Conservation (phyloP, 2,888 invertebrate species). For the Agrochola macilenta region DNA sequence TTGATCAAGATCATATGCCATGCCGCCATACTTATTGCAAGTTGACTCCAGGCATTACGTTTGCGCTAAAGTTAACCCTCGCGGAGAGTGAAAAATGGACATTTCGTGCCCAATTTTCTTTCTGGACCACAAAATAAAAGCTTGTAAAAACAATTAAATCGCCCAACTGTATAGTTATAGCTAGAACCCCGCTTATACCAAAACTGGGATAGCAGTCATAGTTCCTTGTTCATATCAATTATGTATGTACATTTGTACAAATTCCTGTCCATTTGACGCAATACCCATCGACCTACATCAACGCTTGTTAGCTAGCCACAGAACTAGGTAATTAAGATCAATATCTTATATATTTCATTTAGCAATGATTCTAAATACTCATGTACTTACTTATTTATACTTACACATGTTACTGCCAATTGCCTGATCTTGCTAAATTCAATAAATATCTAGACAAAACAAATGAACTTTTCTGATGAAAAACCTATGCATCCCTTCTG, state of each 20-base stretch:
- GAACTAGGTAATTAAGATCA: constrained; percentile 71
- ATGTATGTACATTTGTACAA: constrained; percentile 51
- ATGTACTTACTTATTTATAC: constrained; percentile 46
- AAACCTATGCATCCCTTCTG: neutral
- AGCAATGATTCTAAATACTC: constrained; percentile 66
- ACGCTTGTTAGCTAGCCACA: constrained; percentile 62
- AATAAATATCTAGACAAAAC: constrained; percentile 1
- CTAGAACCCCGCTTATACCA: neutral
- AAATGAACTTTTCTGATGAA: neutral
- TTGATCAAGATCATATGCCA: too few relatives aligned
- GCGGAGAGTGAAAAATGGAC: neutral
- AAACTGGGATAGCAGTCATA: constrained; percentile 8
- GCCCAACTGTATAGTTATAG: neutral
- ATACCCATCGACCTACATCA: constrained; percentile 67
- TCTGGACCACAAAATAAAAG: neutral
- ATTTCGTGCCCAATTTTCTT: too few relatives aligned
- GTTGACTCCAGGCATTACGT: too few relatives aligned
- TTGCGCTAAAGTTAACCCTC: too few relatives aligned
- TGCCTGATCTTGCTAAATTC: constrained; percentile 1
- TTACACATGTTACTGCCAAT: constrained; percentile 28
- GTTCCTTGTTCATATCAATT: constrained; percentile 32
- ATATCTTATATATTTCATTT: constrained; percentile 69
- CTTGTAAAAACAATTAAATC: neutral
- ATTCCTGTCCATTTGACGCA: constrained; percentile 64
- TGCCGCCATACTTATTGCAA: too few relatives aligned